phyloP scores from a whole-genome alignment of 2,797 vertebrate species.

The Enteromius treurensis region DNA sequence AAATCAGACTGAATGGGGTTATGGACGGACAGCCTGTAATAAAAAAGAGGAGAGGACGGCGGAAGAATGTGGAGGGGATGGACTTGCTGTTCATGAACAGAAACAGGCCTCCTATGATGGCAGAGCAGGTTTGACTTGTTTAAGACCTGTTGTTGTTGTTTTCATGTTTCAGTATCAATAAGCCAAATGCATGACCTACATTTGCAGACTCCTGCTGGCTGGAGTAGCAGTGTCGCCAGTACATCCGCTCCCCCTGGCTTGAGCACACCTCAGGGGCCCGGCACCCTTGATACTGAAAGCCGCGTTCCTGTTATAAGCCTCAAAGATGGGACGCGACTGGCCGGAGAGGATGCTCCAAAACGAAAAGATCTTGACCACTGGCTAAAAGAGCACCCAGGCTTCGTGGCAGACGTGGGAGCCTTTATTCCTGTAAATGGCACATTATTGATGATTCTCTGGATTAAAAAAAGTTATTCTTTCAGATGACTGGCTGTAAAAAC shows the following conservation, averaged over 20 bases:
- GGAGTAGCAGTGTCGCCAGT: conserved; percentile 82
- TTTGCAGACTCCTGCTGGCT: conserved; percentile 82
- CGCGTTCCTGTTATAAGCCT: conserved; percentile 96
- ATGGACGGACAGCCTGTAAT: conserved; percentile 86
- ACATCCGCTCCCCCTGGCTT: conserved; percentile 72
- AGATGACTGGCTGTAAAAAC: not conserved
- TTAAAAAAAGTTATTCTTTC: not conserved
- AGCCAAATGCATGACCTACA: conserved; percentile 19
- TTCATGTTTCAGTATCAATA: not conserved
- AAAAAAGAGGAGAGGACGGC: conserved; percentile 92
- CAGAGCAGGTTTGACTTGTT: conserved; percentile 80
- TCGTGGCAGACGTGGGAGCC: conserved; percentile 94
- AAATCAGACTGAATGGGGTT: conserved; percentile 86
- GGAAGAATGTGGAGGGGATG: conserved; percentile 96
- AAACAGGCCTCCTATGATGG: conserved; percentile 75
- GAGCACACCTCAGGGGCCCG: conserved; percentile 74
- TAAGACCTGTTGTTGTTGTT: not conserved
- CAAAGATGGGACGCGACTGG: conserved; percentile 96
- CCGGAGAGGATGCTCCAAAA: conserved; percentile 94
- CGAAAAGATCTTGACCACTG: conserved; percentile 93
- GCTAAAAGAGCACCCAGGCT: conserved; percentile 94
- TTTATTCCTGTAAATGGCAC: conserved; percentile 89
- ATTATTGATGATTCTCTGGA: not conserved
- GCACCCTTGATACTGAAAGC: conserved; percentile 82
- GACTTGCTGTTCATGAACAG: conserved; percentile 92